A percentile compares a stretch with the other conserved stretches of the same genome.
Conservation (phyloP, 2,888 invertebrate species). For the Rhamphomyia laevipes region DNA sequence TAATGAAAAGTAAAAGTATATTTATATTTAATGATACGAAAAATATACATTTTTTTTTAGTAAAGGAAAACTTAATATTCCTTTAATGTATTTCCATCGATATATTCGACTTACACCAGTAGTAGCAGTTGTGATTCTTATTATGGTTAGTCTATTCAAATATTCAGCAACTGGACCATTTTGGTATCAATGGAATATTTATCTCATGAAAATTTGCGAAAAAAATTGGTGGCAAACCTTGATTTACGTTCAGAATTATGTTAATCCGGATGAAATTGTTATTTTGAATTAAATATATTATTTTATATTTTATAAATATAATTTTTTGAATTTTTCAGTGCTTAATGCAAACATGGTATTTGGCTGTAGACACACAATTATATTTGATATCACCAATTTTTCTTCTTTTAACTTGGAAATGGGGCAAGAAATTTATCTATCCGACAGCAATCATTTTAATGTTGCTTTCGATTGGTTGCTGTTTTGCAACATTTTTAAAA, state of each 20-base stretch:
- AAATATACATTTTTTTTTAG: conserved; percentile 8
- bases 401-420: conserved; percentile 31
- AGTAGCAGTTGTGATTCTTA: conserved; percentile 40
- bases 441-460: conserved; percentile 7
- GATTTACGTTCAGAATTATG: conserved; percentile 41
- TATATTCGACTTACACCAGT: conserved; percentile 44
- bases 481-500: conserved; percentile 10
- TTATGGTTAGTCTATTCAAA: conserved; percentile 40
- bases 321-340: conserved; percentile 30
- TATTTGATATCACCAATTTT: conserved; percentile 41
- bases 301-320: conserved; percentile 13
- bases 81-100: conserved; percentile 36
- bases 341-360: conserved; percentile 45
- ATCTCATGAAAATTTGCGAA: conserved; percentile 27
- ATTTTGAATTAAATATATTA: not conserved
- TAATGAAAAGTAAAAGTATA: not conserved
- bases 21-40: not conserved
- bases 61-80: conserved; percentile 30
- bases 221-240: conserved; percentile 41
- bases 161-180: conserved; percentile 43
- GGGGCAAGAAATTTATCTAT: conserved; percentile 10
- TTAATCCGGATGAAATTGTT: conserved; percentile 30
- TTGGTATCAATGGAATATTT: conserved; percentile 27
- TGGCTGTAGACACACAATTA: conserved; percentile 47
- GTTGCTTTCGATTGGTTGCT: conserved; percentile 11